phyloP scores from a whole-genome alignment of 2,888 invertebrate genomes.

The Napeogenes sylphis region DNA sequence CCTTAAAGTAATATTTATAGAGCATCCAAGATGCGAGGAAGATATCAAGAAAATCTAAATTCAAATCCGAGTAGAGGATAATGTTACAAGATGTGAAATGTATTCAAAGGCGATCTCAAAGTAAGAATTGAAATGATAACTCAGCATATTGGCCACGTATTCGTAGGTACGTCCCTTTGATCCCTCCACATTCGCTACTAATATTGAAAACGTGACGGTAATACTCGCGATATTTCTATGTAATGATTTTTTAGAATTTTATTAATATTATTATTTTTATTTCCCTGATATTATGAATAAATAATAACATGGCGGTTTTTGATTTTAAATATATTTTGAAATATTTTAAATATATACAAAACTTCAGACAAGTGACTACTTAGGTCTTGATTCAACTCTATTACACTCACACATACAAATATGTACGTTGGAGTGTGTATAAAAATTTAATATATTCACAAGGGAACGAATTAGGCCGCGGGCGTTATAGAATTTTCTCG shows the following conservation, averaged over 20 bases:
- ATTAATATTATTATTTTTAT: background rate
- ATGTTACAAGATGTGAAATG: slow-evolving; percentile 16
- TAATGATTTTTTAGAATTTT: slow-evolving; percentile 24
- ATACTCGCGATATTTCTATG: slow-evolving; percentile 30
- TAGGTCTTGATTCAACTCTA: too few species aligned
- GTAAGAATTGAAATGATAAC: slow-evolving; percentile 32
- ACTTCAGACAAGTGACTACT: too few species aligned
- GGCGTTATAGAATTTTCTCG: slow-evolving; percentile 17
- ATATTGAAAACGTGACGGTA: slow-evolving; percentile 47
- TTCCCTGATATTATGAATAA: background rate
- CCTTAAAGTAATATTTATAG: too few species aligned
- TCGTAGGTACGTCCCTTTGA: slow-evolving; percentile 37
- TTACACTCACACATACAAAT: too few species aligned
- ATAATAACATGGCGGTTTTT: background rate
- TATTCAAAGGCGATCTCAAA: slow-evolving; percentile 32
- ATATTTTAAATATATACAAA: too few species aligned
- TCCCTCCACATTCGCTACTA: slow-evolving; percentile 39
- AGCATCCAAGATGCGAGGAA: background rate
- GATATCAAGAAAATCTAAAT: slow-evolving; percentile 8
- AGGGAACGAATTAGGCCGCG: slow-evolving; percentile 13
- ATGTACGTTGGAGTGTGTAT: too few species aligned
- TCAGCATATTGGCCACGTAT: slow-evolving; percentile 35
- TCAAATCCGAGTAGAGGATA: slow-evolving; percentile 16
- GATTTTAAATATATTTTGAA: background rate
- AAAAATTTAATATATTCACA: slow-evolving; percentile 10